Evolutionary conservation across 2,888 invertebrate genomes (phyloP), one percentile per base, ranked within the genome.

Genomic region (Hemicrepidius hirtus): DNA sequence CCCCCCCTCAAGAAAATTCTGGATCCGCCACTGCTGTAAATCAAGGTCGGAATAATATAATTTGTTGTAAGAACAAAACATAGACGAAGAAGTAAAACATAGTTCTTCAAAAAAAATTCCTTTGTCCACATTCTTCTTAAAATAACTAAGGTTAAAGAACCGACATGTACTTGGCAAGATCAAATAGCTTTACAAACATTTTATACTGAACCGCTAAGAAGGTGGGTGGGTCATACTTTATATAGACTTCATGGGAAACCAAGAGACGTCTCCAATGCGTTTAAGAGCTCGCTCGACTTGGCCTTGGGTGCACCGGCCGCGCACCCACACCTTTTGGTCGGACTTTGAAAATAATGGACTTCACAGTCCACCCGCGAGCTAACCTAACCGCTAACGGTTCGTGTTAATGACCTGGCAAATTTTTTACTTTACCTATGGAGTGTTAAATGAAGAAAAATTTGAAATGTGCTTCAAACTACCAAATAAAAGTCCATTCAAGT

Each of bases 341-440:
- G 35, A n/a, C 13, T 46, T 37, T 13, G 21, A 65, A 44, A 66
- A 66, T 66, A 66, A 66, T 66, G 66, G 50, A 55, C 66, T 66
- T 66, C 53, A 24, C 55, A 66, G 53, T 55, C 53, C 53, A 66
- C 53, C 66, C 66, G 21, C 21, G 53, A 66, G 49, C 50, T 20
- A 65, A 21, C 18, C 20, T 66, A 66, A 57, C 66, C 68, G 68
- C 57, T 68, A 68, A 68, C 68, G 68, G 68, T 68, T 57, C 20
- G 16, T 37, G 46, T 44, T 57, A 18, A 59, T 60, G 57, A 68
- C 68, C 53, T 44, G 41, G 35, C 53, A 57, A 41, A 40, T 53
- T 40, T 41, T 44, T 46, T 13, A 18, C 16, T 18, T 46, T 20
- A 40, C 40, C 13, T 40, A 1, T 40, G n/a, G 13, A n/a, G n/a